Evolutionary conservation across 2,113 vertebrate species (phyloP).

Genomic region (Apteryx mantelli): DNA sequence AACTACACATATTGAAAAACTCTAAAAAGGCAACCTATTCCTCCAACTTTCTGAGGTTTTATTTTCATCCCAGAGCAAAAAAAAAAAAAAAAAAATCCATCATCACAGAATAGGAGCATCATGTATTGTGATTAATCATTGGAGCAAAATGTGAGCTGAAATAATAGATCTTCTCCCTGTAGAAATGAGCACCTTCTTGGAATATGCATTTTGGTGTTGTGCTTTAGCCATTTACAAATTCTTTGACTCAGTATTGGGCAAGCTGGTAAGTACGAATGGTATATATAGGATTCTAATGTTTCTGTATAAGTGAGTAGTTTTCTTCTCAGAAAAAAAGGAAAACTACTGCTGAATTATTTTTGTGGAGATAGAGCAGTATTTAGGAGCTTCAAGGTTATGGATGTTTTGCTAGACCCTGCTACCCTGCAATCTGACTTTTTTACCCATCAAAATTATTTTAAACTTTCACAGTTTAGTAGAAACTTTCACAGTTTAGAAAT

Average conservation of each 20-base stretch:
- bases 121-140: not conserved
- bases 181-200: not conserved
- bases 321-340: not conserved
- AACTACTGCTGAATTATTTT: not conserved
- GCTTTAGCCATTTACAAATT: not conserved
- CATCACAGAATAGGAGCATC: not conserved
- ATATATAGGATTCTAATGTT: not conserved
- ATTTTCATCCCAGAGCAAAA: not conserved
- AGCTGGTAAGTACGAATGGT: not conserved
- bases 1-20: not conserved
- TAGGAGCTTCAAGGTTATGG: not conserved
- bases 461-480: not conserved
- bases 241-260: not conserved
- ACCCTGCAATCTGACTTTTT: not conserved
- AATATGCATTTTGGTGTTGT: not conserved
- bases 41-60: not conserved
- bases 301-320: not conserved
- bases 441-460: not conserved
- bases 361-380: not conserved
- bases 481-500: not conserved
- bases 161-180: not conserved
- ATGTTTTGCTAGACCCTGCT: not conserved
- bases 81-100: not conserved
- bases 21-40: rapidly evolving
- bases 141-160: not conserved